Evolutionary conservation across 1,140 invertebrate genomes (phyloP), one percentile per base, ranked within the genome.

Genomic region (Delia radicum): DNA sequence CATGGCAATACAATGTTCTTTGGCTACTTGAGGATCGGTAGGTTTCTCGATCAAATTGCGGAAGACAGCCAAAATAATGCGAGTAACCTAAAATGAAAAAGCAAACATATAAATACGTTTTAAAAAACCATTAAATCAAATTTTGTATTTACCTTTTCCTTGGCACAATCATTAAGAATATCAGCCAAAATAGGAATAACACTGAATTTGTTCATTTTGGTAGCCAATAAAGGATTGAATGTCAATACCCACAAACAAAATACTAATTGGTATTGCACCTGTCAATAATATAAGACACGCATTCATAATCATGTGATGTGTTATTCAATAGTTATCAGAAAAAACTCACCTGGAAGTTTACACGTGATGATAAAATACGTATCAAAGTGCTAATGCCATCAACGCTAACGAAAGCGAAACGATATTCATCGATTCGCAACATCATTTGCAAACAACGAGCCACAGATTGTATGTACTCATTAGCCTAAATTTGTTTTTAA

Each of bases 381-480:
- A 96, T 89, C 27, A 96, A 87, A 1, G 95, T 97, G 24, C 95
- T 94, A 80, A 99, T 96, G 61, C 98, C 98, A 87, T 99, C 98
- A 10, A 99, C 93, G 15, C 93, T 93, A 5, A 99, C 93, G 88
- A 99, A 99, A 31, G 96, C 95, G 81, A 95, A 92, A 78, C 98
- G 93, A 88, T 99, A 99, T 77, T 96, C 94, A 83, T 99, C 97
- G 78, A 98, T 93, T 75, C 98, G 92, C 27, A 99, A 90, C 96
- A 99, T 98, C 98, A 99, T 99, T 91, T 99, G 98, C 21, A 99
- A 90, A 88, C 98, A 99, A 78, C 98, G 92, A 2, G 94, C 98
- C 78, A 98, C 96, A 0, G 97, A 98, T 84, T 99, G 98, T 82
- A 99, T 96, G 88, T 99, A 99, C 80, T 99, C 97, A 86, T 99